These are phyloP conservation scores for Girardinus metallicus DNA, from an alignment of 2,797 vertebrate species.

Conservation along the genomic window DNA sequence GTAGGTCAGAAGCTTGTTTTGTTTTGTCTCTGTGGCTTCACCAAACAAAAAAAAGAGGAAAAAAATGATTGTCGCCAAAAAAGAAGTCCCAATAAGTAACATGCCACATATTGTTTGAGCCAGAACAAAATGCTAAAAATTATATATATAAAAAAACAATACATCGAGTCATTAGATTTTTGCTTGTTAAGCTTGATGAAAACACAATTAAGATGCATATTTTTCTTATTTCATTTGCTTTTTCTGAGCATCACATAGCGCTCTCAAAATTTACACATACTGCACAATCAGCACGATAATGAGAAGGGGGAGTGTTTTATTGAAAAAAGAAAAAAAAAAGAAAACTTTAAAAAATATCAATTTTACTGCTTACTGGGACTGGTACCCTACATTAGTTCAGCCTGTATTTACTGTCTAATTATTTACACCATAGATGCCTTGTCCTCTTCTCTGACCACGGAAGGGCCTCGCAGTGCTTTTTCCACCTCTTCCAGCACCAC, in stretches of 20 bases:
- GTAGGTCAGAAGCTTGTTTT: constrained; percentile 99
- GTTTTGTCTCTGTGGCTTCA: constrained; percentile 98
- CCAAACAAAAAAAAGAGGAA: constrained; percentile 86
- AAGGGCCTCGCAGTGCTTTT: constrained; percentile 98
- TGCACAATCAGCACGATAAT: constrained; percentile 28
- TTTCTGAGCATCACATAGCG: constrained; percentile 18
- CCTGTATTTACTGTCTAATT: constrained; percentile 93
- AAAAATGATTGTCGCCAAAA: constrained; percentile 70
- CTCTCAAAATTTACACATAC: constrained; percentile 33
- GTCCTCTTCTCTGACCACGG: constrained; percentile 96
- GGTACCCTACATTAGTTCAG: constrained; percentile 88
- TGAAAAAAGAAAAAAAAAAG: constrained; percentile 38
- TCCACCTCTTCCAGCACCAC: constrained; percentile 95
- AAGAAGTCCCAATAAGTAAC: constrained; percentile 70
- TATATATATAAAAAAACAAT: constrained; percentile 34
- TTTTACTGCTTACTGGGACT: constrained; percentile 90
- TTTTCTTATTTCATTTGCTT: constrained; percentile 31
- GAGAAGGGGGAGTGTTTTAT: constrained; percentile 48
- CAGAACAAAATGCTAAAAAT: constrained; percentile 46
- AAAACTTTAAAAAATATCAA: constrained; percentile 73
- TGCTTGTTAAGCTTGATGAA: constrained; percentile 16
- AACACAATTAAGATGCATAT: constrained; percentile 11
- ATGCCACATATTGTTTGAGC: constrained; percentile 63
- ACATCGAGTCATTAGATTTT: not conserved
- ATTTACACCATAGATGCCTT: constrained; percentile 98